Conservation (phyloP, 2,888 invertebrate species). For the Leptogaster cylindrica region DNA sequence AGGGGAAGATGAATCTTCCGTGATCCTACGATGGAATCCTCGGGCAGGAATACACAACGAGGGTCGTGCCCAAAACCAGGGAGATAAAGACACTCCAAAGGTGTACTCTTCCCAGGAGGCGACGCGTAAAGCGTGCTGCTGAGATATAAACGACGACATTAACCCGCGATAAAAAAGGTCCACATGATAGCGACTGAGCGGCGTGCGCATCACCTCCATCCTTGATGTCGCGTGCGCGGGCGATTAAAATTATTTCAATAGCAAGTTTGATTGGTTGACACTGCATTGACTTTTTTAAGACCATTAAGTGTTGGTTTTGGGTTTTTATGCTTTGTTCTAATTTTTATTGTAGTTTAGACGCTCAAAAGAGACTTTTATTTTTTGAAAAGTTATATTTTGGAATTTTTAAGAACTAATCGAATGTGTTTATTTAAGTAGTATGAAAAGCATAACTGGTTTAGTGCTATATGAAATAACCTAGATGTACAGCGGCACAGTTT, state of each 20-base stretch:
- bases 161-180: slow-evolving; percentile 32
- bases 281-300: too few species aligned
- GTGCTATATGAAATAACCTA: too few species aligned
- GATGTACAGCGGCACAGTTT: too few species aligned
- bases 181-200: slow-evolving; percentile 16
- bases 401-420: too few species aligned
- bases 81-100: background rate
- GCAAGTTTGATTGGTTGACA: slow-evolving; percentile 1
- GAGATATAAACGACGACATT: slow-evolving; percentile 30
- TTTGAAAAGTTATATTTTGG: too few species aligned
- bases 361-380: too few species aligned
- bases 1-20: background rate
- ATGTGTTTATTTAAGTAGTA: too few species aligned
- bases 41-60: background rate
- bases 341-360: too few species aligned
- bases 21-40: background rate
- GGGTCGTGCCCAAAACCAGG: background rate
- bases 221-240: slow-evolving; percentile 36
- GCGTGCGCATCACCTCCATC: slow-evolving; percentile 2
- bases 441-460: too few species aligned
- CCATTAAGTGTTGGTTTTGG: too few species aligned
- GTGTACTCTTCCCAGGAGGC: background rate
- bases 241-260: slow-evolving; percentile 32
- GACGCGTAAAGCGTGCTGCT: slow-evolving; percentile 31
- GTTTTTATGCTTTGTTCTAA: too few species aligned